A percentile compares a stretch with the other conserved stretches of the same genome.
Evolutionary conservation across 2,888 invertebrate genomes (phyloP).

Genomic region (Eilema griseolum): DNA sequence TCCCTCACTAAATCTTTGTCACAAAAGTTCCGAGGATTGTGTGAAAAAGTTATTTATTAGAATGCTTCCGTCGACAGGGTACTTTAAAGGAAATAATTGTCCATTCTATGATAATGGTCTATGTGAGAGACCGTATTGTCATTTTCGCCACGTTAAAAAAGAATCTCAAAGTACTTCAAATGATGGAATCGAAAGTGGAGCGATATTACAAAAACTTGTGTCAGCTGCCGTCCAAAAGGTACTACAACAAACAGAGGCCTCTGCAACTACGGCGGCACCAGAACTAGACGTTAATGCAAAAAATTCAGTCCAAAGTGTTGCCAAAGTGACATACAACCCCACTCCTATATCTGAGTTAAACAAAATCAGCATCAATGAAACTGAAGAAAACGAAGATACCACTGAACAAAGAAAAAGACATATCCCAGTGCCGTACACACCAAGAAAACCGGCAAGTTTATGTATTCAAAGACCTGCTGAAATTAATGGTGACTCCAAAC

Average conservation of each 20-base stretch:
- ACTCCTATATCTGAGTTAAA: conserved; percentile 89
- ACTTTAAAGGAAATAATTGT: conserved; percentile 94
- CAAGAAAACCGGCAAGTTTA: conserved; percentile 77
- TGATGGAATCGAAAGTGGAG: conserved; percentile 80
- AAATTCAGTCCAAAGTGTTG: conserved; percentile 67
- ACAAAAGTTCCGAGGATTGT: conserved; percentile 17
- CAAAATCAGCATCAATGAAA: conserved; percentile 72
- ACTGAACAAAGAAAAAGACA: conserved; percentile 77
- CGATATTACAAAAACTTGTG: conserved; percentile 86
- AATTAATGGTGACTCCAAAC: conserved; percentile 72
- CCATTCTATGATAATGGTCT: conserved; percentile 93
- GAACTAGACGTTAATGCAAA: conserved; percentile 51
- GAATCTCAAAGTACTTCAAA: conserved; percentile 83
- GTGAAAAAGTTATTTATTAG: conserved; percentile 46
- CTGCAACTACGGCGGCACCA: conserved; percentile 54
- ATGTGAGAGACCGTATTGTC: conserved; percentile 96
- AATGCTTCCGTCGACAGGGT: conserved; percentile 97
- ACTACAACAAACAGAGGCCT: conserved; percentile 80
- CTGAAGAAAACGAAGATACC: conserved; percentile 66
- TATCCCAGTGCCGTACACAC: conserved; percentile 85
- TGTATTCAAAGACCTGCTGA: conserved; percentile 74
- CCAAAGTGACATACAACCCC: conserved; percentile 87
- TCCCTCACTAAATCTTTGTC: too few species aligned
- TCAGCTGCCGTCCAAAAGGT: conserved; percentile 88
- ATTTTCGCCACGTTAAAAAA: conserved; percentile 94